Percentiles rank a stretch among this genome's conserved stretches.
phyloP scores from a whole-genome alignment of 2,888 invertebrate species.

The Heliconius charithonia region DNA sequence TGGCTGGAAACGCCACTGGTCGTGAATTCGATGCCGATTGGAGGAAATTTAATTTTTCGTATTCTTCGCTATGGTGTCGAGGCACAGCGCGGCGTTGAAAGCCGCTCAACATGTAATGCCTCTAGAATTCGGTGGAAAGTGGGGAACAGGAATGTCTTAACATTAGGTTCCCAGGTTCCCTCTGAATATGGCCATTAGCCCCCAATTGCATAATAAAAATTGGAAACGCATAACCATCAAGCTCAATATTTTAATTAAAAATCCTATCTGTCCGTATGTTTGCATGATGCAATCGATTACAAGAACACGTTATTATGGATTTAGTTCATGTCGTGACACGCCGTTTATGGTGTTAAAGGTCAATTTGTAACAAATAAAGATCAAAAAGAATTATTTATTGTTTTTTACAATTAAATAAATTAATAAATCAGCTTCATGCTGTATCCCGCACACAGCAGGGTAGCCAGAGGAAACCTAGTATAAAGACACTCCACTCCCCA shows the following conservation, averaged over 20 bases:
- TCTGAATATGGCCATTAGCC: constrained; percentile 38
- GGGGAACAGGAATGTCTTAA: too few species aligned
- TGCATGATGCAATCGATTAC: constrained; percentile 53
- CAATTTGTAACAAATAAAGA: constrained; percentile 51
- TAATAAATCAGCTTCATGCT: not conserved
- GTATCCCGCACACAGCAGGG: not conserved
- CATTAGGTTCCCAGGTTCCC: too few species aligned
- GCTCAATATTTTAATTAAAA: constrained; percentile 11
- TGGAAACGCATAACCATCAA: constrained; percentile 10
- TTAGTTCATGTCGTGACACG: constrained; percentile 56
- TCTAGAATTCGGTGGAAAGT: too few species aligned
- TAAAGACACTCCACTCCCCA: not conserved
- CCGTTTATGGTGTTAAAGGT: constrained; percentile 64
- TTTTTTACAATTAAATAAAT: not conserved
- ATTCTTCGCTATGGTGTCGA: too few species aligned
- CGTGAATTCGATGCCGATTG: too few species aligned
- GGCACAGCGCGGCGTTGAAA: too few species aligned
- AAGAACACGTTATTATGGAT: constrained; percentile 59
- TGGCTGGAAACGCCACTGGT: too few species aligned
- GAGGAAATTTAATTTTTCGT: too few species aligned
- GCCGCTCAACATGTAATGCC: too few species aligned
- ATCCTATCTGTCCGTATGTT: constrained; percentile 23
- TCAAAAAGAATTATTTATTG: constrained; percentile 21
- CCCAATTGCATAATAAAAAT: constrained; percentile 55
- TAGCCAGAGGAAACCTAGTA: not conserved